Evolutionary conservation across 2,888 invertebrate genomes (phyloP), one percentile per base, ranked within the genome.

Genomic region (Lapara coniferarum): DNA sequence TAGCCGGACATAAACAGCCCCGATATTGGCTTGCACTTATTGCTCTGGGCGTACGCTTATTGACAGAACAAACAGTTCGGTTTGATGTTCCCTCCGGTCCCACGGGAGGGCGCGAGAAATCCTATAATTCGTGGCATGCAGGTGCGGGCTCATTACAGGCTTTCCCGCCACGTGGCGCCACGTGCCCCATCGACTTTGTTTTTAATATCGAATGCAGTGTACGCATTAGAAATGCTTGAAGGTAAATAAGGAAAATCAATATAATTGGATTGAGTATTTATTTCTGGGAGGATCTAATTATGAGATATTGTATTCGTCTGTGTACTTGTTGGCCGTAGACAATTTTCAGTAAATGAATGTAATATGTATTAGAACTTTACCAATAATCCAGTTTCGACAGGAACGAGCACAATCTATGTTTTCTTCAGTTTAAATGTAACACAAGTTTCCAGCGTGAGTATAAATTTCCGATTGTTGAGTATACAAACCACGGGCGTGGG

Each of bases 31-130:
- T 83, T 72, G 81, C 84, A 81, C 79, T 85, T 89, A 91, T 90
- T 89, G 82, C 86, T 82, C 79, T 80, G 72, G 76, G 81, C 75
- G 80, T 79, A 83, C 78, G 73, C 75, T 77, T 92, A 92, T 92
- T 90, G 91, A 89, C 90, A 82, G 84, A 87, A 83, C 82, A 90
- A 91, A 91, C 89, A 88, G 79, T 84, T 82, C 84, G 82, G 80
- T 82, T 82, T 71, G 79, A 77, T 82, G 75, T 74, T 77, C 84
- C 83, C 86, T 85, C 80, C 84, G 86, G 78, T 93, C 93, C 92
- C 93, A 93, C 92, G 93, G 90, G 93, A 92, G 92, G 93, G 93
- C 90, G 93, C 91, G 91, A 92, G 89, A 93, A 92, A 93, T 93
- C 93, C 92, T 89, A 87, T 92, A 93, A 93, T 92, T 88, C 91